Evolutionary conservation across 2,113 vertebrate species (phyloP), one percentile per base, ranked within the genome.

Genomic region (Perca fluviatilis): DNA sequence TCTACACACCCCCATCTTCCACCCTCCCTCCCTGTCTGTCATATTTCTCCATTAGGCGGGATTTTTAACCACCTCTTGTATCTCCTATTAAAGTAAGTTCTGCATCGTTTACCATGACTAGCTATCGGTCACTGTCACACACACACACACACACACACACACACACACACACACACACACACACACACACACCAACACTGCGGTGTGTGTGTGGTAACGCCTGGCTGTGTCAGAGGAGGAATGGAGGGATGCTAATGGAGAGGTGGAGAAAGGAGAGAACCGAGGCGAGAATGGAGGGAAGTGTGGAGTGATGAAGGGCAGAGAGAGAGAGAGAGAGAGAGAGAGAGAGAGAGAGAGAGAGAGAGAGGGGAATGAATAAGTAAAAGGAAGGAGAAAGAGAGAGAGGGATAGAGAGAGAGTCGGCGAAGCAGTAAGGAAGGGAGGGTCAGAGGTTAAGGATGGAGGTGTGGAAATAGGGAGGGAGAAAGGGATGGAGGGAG

Each of bases 21-120:
- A 19, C 50, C 74, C 40, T 43, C 63, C 27, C 54, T 49, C 47
- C 60, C 57, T 25, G 60, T 30, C 70, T 60, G 58, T 92, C 92
- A 95, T 94, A 94, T 93, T 94, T 93, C 91, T 93, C 88, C 91
- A 94, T 95, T 93, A 95, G 83, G 72, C 85, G 80, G 91, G 89
- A 83, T 94, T 95, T 95, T 96, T 95, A 96, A 96, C 95, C 94
- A 95, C 95, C 94, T 95, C 94, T 93, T 94, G 92, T 94, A 90
- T 90, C 91, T 91, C 93, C 95, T 94, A 95, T 95, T 93, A 94
- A 89, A 91, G 91, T 94, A 95, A 94, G 94, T 96, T 95, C 93
- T 95, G 94, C 94, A 93, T 95, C 95, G 92, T 95, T 96, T 94
- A 95, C 91, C 90, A 89, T 89, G 86, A 88, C 78, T 51, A 60